Conservation (phyloP, 1,140 invertebrate species). For the Ylistrum balloti region DNA sequence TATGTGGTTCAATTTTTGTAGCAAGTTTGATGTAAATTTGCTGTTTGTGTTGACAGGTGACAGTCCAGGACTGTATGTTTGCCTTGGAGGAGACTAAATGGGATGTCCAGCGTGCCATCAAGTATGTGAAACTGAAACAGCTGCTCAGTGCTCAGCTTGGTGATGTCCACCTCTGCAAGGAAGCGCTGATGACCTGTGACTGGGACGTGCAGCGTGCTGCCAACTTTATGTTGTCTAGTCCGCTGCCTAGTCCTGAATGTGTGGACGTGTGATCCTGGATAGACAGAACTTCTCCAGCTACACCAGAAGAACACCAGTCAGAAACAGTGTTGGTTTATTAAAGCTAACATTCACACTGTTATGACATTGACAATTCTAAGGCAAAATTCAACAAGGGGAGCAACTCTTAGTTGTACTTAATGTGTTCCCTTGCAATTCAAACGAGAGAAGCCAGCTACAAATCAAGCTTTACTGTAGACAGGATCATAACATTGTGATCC, state of each 20-base stretch:
- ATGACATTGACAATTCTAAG: not conserved
- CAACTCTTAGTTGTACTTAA: not conserved
- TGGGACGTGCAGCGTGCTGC: slow-evolving; percentile 82
- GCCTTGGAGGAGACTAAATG: slow-evolving; percentile 93
- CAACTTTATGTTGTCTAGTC: slow-evolving; percentile 78
- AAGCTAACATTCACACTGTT: not conserved
- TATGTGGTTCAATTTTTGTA: no score
- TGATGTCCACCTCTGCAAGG: slow-evolving; percentile 79
- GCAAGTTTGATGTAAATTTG: no score
- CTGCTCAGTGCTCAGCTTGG: slow-evolving; percentile 79
- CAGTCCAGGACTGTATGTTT: slow-evolving; percentile 89
- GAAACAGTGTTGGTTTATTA: not conserved
- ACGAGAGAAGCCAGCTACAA: not conserved
- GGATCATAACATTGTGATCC: slow-evolving; percentile 1
- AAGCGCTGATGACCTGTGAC: slow-evolving; percentile 79
- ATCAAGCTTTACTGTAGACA: not conserved
- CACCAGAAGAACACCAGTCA: not conserved
- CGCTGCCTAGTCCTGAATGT: slow-evolving; percentile 73
- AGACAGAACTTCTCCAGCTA: no score
- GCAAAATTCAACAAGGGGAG: not conserved
- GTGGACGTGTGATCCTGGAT: slow-evolving; percentile 69
- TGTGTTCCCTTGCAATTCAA: not conserved
- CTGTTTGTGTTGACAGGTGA: slow-evolving; percentile 86
- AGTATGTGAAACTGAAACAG: slow-evolving; percentile 89
- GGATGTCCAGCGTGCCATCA: slow-evolving; percentile 95